Conservation (phyloP, 2,888 invertebrate species). For the Notodonta ziczac region DNA sequence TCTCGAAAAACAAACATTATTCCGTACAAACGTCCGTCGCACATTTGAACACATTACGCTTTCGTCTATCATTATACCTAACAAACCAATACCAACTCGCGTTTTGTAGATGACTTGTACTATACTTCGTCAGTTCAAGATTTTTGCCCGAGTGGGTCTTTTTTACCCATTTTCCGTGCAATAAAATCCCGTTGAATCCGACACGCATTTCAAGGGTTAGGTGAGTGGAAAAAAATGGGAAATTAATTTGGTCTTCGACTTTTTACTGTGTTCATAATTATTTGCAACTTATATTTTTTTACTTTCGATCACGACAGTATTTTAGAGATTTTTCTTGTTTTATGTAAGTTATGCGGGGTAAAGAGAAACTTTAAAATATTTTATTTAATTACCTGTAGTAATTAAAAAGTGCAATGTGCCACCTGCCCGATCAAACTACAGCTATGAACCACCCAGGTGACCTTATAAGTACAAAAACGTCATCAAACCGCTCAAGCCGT, state of each 20-base stretch:
- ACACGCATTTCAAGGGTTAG: constrained; percentile 70
- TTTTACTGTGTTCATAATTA: constrained; percentile 36
- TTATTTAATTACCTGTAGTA: too few species aligned
- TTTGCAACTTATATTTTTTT: constrained; percentile 11
- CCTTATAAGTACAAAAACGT: too few species aligned
- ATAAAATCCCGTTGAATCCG: constrained; percentile 70
- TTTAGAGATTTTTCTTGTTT: neutral
- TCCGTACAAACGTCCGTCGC: too few species aligned
- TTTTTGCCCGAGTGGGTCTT: constrained; percentile 55
- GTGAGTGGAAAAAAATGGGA: constrained; percentile 57
- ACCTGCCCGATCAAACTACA: too few species aligned
- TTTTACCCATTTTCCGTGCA: constrained; percentile 73
- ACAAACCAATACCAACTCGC: neutral
- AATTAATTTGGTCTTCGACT: constrained; percentile 56
- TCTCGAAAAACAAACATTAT: too few species aligned
- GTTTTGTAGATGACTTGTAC: constrained; percentile 27
- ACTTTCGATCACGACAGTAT: neutral
- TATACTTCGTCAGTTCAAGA: constrained; percentile 49
- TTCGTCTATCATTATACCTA: too few species aligned
- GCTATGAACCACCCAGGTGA: too few species aligned
- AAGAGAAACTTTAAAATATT: too few species aligned
- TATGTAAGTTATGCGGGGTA: too few species aligned
- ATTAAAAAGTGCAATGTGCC: too few species aligned
- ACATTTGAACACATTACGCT: too few species aligned
- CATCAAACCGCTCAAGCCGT: too few species aligned